phyloP scores from a whole-genome alignment of 2,113 vertebrate species.

The Oplegnathus fasciatus region DNA sequence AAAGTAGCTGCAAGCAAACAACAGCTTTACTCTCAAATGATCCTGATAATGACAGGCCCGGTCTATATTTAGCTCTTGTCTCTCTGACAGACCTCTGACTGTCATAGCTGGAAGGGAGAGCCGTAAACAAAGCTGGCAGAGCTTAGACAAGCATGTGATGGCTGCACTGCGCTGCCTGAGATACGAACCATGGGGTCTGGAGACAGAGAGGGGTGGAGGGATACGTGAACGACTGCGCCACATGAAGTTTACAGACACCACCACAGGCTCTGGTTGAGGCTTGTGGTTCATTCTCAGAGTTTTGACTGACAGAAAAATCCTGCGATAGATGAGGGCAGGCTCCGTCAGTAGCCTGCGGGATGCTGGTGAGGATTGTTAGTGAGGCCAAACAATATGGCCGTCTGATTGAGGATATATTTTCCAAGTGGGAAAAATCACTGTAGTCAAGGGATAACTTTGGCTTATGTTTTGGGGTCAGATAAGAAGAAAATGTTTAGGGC shows the following conservation, averaged over 20 bases:
- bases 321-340: neutral
- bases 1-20: constrained; percentile 49
- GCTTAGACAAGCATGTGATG: constrained; percentile 60
- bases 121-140: constrained; percentile 75
- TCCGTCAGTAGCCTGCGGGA: constrained; percentile 9
- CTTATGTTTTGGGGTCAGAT: constrained; percentile 46
- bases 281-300: constrained; percentile 52
- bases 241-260: constrained; percentile 43
- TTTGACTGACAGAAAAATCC: constrained; percentile 53
- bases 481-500: constrained; percentile 34
- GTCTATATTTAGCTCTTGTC: constrained; percentile 64
- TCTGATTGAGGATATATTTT: constrained; percentile 26
- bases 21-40: constrained; percentile 67
- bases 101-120: constrained; percentile 45
- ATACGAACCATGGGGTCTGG: constrained; percentile 31
- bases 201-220: constrained; percentile 14
- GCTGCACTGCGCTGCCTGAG: constrained; percentile 34
- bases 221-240: constrained; percentile 16
- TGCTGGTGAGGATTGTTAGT: constrained; percentile 16
- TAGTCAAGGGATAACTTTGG: constrained; percentile 24
- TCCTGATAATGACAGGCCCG: constrained; percentile 71
- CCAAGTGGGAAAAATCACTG: neutral
- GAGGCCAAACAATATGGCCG: constrained; percentile 1
- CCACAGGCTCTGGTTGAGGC: constrained; percentile 44
- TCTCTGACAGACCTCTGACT: constrained; percentile 53